Evolutionary conservation across 2,113 vertebrate species (phyloP), one percentile per base, ranked within the genome.

Genomic region (Cinclus mexicanus): DNA sequence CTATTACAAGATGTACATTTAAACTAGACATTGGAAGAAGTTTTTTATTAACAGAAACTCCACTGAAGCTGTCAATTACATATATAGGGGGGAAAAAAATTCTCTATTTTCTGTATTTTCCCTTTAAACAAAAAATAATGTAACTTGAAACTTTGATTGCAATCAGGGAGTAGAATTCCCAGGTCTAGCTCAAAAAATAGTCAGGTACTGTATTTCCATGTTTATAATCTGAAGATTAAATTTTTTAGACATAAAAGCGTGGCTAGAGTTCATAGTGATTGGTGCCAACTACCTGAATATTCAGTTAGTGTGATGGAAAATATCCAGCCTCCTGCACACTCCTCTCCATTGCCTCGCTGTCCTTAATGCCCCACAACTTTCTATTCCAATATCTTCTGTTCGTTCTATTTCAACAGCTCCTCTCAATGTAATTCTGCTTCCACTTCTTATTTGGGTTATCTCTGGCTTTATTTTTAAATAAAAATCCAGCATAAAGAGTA

Each of bases 261-360:
- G 46, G 9, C 37, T 83, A 39, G 4, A 78, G n/a, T 64, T 95
- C 31, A 22, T n/a, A 71, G 4, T 35, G 28, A 52, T 49, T 75
- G 24, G 8, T 94, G 35, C 16, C 16, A 85, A 44, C 53, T 72
- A 76, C n/a, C 57, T 87, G 57, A 90, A 71, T 80, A 76, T 80
- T 83, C 63, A 72, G 11, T 29, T 52, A 69, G 8, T 35, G 13
- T 41, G 31, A 64, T 49, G 46, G 44, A 80, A 88, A 92, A 65
- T 37, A 49, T 12, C 3, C 17, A 53, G 11, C 53, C n/a, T 93
- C 53, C 67, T 88, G 47, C 78, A 83, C 57, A 64, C 6, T 72
- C 24, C 15, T 80, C n/a, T 15, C 37, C 0, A 0, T 68, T 2
- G 1, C n/a, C 44, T 83, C 3, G 1, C 26, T 56, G 39, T 69